Conservation (phyloP, 2,888 invertebrate genomes). For the Biston stratarius region DNA sequence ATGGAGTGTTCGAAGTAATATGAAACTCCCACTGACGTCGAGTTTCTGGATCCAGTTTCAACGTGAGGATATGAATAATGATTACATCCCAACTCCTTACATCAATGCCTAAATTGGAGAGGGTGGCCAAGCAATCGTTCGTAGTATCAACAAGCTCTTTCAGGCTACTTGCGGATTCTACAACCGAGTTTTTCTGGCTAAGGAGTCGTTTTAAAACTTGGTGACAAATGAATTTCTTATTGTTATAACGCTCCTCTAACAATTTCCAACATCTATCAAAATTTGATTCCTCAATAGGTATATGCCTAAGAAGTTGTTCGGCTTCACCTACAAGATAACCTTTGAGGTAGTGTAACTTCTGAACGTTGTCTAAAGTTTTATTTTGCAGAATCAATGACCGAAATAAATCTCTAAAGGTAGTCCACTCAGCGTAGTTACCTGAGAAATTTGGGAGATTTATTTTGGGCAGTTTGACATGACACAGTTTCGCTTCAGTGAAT, state of each 20-base stretch:
- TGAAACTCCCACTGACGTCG: constrained; percentile 1
- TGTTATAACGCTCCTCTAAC: background rate
- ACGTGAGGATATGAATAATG: background rate
- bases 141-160: background rate
- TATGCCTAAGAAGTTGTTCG: background rate
- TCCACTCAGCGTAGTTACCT: background rate
- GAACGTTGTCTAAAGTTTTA: background rate
- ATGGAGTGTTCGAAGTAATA: background rate
- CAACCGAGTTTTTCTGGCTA: background rate
- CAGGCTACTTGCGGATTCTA: background rate
- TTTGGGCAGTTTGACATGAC: background rate
- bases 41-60: constrained; percentile 3
- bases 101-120: background rate
- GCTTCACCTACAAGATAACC: background rate
- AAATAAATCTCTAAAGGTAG: constrained; percentile 6
- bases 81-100: background rate
- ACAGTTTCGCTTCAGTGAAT: background rate
- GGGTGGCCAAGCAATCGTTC: background rate
- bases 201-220: background rate
- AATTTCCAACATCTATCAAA: background rate
- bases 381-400: background rate
- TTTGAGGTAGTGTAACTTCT: constrained; percentile 1
- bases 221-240: background rate
- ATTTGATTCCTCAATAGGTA: background rate
- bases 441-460: constrained; percentile 6